Conservation (phyloP, 2,797 vertebrate genomes). For the Poeciliopsis presidionis region DNA sequence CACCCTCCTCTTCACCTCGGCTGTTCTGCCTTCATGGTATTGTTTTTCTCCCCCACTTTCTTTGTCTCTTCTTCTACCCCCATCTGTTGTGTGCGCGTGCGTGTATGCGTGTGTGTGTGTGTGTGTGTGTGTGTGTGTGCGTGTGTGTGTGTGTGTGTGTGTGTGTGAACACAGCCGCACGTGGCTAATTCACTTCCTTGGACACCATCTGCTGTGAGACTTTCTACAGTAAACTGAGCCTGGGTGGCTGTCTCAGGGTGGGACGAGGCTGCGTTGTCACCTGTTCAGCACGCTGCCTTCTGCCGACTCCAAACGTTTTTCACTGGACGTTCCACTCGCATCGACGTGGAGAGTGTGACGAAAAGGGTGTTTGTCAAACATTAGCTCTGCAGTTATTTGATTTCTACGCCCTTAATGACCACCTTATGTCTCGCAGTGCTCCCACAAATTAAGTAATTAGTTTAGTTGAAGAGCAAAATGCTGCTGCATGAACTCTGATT, state of each 20-base stretch:
- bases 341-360: conserved; percentile 28
- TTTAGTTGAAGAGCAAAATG: conserved; percentile 7
- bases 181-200: conserved; percentile 76
- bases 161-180: conserved; percentile 55
- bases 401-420: conserved; percentile 49
- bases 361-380: conserved; percentile 54
- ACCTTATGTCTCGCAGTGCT: conserved; percentile 17
- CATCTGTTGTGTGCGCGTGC: conserved; percentile 58
- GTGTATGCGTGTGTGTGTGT: no score
- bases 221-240: conserved; percentile 77
- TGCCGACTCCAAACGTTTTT: conserved; percentile 65
- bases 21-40: conserved; percentile 53
- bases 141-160: neutral
- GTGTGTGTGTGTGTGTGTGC: conserved; percentile 19
- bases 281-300: conserved; percentile 71
- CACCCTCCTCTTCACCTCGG: conserved; percentile 35
- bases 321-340: conserved; percentile 29
- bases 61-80: conserved; percentile 66
- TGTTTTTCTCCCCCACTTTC: conserved; percentile 61
- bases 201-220: conserved; percentile 77
- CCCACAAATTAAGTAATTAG: conserved; percentile 22
- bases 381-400: conserved; percentile 58
- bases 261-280: conserved; percentile 62
- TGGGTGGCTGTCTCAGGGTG: conserved; percentile 45
- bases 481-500: neutral